Base-by-base conservation (phyloP, 1,140 invertebrate genomes). In the Caenorhabditis remanei region DNA sequence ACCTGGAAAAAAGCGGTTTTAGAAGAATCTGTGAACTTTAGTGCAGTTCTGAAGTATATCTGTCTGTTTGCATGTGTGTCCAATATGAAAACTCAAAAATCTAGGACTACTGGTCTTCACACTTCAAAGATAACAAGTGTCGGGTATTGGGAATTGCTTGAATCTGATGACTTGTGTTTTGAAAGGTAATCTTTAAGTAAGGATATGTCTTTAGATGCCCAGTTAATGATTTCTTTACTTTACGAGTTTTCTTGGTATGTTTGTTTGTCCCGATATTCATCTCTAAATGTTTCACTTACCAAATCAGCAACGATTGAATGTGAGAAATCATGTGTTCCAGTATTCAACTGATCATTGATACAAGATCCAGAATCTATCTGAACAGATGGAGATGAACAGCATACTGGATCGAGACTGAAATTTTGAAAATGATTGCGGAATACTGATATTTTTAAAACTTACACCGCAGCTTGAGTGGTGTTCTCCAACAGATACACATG, bases 401-500 rank as follows among this genome's bases (percentile, higher is more conserved):
- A 91, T 55, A 91, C 87, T 58, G 91, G 91, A 79, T 91, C 91
- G 0, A 91, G 46, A 41, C 90, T 91, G n/a, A 85, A 87, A 88
- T 21, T n/a, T 24, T 50, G 24, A 50, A 50, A 50, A 50, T 50
- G 4, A 50, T 9, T 50, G 50, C 9, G 0, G 14, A 50, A 50
- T 50, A 50, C 50, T 11, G 9, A 50, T 50, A 11, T 50, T 1
- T 50, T 50, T 50, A 50, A 71, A 41, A 48, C 87, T 88, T 87
- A 92, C 91, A 91, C 50, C 65, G 92, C 85, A 7, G 89, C 90
- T 86, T 90, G 92, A 19, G 91, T 92, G 19, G 46, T 61, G 61
- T 91, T 91, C 79, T 91, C 91, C 24, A 92, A 55, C 16, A 86
- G 65, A 46, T 90, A 92, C 41, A 87, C 90, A 82, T 91, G 88